Evolutionary conservation across 2,888 invertebrate species (phyloP).

Genomic region (Cerceris ruficornis): DNA sequence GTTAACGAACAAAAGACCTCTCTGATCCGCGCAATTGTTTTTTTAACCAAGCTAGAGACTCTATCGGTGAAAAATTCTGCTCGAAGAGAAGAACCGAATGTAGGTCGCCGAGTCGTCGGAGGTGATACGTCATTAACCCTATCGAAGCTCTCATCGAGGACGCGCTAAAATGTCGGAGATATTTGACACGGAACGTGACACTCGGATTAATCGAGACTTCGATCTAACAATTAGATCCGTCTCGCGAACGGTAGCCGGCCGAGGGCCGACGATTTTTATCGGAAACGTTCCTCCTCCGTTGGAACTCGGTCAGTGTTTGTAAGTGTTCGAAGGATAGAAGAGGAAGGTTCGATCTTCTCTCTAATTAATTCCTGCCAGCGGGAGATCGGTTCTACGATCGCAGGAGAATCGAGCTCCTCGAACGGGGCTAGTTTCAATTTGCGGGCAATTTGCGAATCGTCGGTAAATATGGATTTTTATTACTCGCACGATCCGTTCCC

Average conservation of each 20-base stretch:
- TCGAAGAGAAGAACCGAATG: conserved; percentile 9
- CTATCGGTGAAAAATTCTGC: background rate
- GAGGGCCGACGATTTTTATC: background rate
- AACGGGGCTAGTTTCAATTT: background rate
- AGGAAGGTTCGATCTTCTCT: background rate
- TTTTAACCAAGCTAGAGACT: too few relatives aligned
- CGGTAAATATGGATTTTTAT: background rate
- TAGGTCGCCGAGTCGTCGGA: conserved; percentile 22
- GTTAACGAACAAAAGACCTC: too few relatives aligned
- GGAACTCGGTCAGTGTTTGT: conserved; percentile 1
- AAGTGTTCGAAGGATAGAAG: background rate
- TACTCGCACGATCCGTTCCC: background rate
- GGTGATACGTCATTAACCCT: conserved; percentile 26
- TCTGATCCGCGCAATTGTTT: too few relatives aligned
- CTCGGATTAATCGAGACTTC: conserved; percentile 12
- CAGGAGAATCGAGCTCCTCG: background rate
- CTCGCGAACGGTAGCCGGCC: background rate
- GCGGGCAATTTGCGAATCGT: background rate
- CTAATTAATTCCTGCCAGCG: background rate
- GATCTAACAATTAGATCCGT: conserved; percentile 18
- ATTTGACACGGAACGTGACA: conserved; percentile 12
- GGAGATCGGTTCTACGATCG: background rate
- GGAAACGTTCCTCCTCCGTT: background rate
- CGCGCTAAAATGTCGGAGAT: conserved; percentile 6
- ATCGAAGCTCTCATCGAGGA: conserved; percentile 24